Conservation (phyloP, 2,888 invertebrate species). For the Drosophila borealis region DNA sequence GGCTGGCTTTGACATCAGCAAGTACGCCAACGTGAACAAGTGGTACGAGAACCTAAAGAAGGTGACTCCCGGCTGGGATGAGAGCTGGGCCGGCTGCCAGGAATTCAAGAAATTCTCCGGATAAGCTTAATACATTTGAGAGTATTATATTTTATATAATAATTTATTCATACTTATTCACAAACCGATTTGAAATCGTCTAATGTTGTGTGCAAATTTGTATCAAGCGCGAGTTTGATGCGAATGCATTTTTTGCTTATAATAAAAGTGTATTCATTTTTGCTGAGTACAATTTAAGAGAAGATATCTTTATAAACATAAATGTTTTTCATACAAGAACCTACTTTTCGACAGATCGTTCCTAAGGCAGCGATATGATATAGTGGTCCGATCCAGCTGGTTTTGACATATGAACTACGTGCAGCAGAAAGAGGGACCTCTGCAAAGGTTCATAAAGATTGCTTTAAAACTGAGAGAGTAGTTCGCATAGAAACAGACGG, state of each 20-base stretch:
- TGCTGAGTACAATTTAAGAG: constrained; percentile 57
- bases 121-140: constrained; percentile 36
- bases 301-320: too few species aligned
- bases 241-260: constrained; percentile 14
- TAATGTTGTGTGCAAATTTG: constrained; percentile 41
- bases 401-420: too few species aligned
- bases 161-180: constrained; percentile 50
- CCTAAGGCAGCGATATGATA: too few species aligned
- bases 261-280: constrained; percentile 67
- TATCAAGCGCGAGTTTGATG: constrained; percentile 22
- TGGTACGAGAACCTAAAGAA: constrained; percentile 88
- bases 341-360: too few species aligned
- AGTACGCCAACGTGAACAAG: constrained; percentile 89
- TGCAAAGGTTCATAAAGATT: too few species aligned
- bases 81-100: constrained; percentile 87
- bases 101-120: constrained; percentile 86
- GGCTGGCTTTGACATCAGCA: constrained; percentile 88
- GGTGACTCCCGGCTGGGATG: constrained; percentile 87
- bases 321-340: too few species aligned
- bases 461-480: too few species aligned
- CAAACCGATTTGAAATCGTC: constrained; percentile 48
- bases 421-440: too few species aligned
- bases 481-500: too few species aligned
- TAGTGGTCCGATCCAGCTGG: too few species aligned
- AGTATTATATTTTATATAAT: constrained; percentile 24